Conservation (phyloP, 2,888 invertebrate species). For the Sicus ferrugineus region DNA sequence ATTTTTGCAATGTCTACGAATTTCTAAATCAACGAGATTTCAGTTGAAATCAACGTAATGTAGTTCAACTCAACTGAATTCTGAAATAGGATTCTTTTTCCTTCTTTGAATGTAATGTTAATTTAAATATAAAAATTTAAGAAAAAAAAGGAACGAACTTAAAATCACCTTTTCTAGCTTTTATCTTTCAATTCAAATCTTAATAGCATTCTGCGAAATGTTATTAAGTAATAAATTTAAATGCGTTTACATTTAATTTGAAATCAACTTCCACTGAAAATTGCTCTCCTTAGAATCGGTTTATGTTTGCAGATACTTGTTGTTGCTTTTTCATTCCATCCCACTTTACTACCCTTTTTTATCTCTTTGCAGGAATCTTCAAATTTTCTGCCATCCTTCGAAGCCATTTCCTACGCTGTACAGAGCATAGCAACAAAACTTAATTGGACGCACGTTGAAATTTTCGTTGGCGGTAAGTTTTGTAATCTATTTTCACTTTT, state of each 20-base stretch:
- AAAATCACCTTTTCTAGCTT: too few species aligned
- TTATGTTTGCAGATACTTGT: background rate
- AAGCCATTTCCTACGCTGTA: constrained; percentile 64
- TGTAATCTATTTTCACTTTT: constrained; percentile 3
- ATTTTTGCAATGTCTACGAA: too few species aligned
- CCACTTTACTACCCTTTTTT: constrained; percentile 20
- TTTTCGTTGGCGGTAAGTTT: constrained; percentile 64
- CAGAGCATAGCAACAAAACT: constrained; percentile 63
- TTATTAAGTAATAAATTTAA: too few species aligned
- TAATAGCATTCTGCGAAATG: background rate
- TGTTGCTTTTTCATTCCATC: constrained; percentile 20
- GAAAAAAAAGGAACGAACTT: too few species aligned
- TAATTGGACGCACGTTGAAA: constrained; percentile 65
- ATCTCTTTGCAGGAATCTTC: constrained; percentile 60
- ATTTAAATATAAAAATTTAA: too few species aligned
- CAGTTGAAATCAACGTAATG: too few species aligned
- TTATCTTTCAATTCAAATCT: background rate
- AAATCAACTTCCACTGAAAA: background rate
- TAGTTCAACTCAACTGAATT: too few species aligned
- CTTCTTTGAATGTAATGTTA: too few species aligned
- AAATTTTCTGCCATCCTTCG: constrained; percentile 64
- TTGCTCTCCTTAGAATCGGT: background rate
- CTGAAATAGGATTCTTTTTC: too few species aligned
- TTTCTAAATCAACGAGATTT: too few species aligned
- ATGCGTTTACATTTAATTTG: background rate